Evolutionary conservation across 2,888 invertebrate species (phyloP).

Genomic region (Eristalis arbustorum): DNA sequence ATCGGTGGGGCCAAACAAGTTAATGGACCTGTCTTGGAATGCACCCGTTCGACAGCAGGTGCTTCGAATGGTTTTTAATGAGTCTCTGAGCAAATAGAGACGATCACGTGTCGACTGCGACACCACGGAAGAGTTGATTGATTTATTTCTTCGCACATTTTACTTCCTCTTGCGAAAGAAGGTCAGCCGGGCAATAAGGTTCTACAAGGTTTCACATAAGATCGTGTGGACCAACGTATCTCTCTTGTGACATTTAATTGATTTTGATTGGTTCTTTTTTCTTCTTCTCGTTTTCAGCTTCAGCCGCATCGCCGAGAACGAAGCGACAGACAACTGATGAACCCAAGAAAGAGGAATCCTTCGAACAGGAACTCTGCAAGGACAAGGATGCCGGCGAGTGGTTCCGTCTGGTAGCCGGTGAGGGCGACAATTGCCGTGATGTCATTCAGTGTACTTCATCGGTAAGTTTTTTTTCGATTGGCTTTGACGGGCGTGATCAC

Average conservation of each 20-base stretch:
- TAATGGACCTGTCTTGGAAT: slow-evolving; percentile 32
- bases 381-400: slow-evolving; percentile 97
- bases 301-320: slow-evolving; percentile 81
- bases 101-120: background rate
- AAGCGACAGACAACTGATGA: slow-evolving; percentile 88
- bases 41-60: slow-evolving; percentile 50
- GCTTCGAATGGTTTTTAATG: slow-evolving; percentile 31
- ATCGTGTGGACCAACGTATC: background rate
- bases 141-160: background rate
- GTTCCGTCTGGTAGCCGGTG: slow-evolving; percentile 94
- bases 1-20: slow-evolving; percentile 4
- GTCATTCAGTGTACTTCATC: slow-evolving; percentile 97
- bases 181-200: slow-evolving; percentile 7
- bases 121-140: background rate
- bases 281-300: slow-evolving; percentile 74
- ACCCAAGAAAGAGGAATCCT: slow-evolving; percentile 92
- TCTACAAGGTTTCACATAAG: slow-evolving; percentile 4
- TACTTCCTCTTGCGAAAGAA: background rate
- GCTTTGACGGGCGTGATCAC: background rate
- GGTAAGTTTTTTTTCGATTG: slow-evolving; percentile 81
- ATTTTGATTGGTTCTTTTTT: background rate
- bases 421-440: slow-evolving; percentile 95
- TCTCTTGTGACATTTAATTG: background rate
- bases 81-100: slow-evolving; percentile 15
- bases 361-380: slow-evolving; percentile 94